Evolutionary conservation across 2,113 vertebrate genomes (phyloP).

Genomic region (Grus americana): DNA sequence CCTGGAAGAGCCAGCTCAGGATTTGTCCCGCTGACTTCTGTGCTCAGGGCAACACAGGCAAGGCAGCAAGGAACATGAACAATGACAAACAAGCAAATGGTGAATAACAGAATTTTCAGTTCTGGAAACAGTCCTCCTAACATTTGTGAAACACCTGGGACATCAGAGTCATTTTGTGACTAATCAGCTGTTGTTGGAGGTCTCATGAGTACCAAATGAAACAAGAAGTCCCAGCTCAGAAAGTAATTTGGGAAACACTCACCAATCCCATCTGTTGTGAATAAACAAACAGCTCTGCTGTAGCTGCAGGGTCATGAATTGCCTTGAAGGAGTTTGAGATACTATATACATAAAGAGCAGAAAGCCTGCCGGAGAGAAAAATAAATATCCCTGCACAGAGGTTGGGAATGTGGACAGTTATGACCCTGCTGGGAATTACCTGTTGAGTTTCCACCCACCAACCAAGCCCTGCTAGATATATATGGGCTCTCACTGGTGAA

Average conservation of each 20-base stretch:
- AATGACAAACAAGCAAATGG: neutral
- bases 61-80: neutral
- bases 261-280: constrained; percentile 49
- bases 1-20: neutral
- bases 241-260: constrained; percentile 44
- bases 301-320: constrained; percentile 5
- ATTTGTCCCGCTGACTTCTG: neutral
- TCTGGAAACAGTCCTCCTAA: neutral
- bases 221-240: constrained; percentile 54
- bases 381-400: neutral
- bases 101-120: neutral
- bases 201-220: constrained; percentile 10
- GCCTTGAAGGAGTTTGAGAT: neutral
- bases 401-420: neutral
- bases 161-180: constrained; percentile 46
- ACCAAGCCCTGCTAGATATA: neutral
- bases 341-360: neutral
- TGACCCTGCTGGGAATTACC: neutral
- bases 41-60: neutral
- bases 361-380: neutral
- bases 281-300: constrained; percentile 54
- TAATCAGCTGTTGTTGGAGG: constrained; percentile 49
- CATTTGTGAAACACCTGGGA: constrained; percentile 28
- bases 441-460: neutral
- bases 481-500: neutral